Evolutionary conservation across 2,888 invertebrate species (phyloP).

Genomic region (Stegophylla sp.): DNA sequence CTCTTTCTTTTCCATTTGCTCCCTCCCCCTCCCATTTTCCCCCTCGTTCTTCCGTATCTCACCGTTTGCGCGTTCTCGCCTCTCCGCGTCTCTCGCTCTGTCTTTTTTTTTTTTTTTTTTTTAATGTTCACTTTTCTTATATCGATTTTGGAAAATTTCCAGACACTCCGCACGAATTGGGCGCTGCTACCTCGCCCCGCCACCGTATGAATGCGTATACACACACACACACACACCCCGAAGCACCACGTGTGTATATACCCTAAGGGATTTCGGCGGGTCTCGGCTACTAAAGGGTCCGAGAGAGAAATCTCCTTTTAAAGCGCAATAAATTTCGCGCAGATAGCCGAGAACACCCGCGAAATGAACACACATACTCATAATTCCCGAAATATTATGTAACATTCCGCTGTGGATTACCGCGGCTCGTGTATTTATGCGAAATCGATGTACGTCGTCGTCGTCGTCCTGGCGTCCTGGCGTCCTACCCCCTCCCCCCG

Average conservation of each 20-base stretch:
- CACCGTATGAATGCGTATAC: slow-evolving; percentile 19
- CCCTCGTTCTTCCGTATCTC: neutral
- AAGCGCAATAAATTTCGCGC: slow-evolving; percentile 47
- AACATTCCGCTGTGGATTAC: slow-evolving; percentile 24
- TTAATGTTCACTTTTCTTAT: slow-evolving; percentile 43
- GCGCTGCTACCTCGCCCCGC: no score
- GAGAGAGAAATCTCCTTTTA: slow-evolving; percentile 49
- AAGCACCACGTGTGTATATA: no score
- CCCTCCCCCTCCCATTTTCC: neutral
- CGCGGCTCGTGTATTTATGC: slow-evolving; percentile 32
- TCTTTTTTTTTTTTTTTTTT: slow-evolving; percentile 13
- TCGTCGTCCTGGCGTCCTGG: no score
- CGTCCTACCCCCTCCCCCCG: no score
- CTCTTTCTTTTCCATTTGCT: neutral
- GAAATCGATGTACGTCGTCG: slow-evolving; percentile 32
- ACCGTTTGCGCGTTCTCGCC: neutral
- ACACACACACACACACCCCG: slow-evolving; percentile 16
- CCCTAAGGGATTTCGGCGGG: slow-evolving; percentile 49
- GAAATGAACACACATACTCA: slow-evolving; percentile 56
- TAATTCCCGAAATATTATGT: slow-evolving; percentile 50
- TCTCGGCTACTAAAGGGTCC: slow-evolving; percentile 45
- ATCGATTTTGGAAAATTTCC: slow-evolving; percentile 56
- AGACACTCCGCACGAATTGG: slow-evolving; percentile 44
- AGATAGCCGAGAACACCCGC: slow-evolving; percentile 37
- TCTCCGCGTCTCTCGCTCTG: neutral